Evolutionary conservation across 2,797 vertebrate species (phyloP).

Genomic region (Cyprinella venusta): DNA sequence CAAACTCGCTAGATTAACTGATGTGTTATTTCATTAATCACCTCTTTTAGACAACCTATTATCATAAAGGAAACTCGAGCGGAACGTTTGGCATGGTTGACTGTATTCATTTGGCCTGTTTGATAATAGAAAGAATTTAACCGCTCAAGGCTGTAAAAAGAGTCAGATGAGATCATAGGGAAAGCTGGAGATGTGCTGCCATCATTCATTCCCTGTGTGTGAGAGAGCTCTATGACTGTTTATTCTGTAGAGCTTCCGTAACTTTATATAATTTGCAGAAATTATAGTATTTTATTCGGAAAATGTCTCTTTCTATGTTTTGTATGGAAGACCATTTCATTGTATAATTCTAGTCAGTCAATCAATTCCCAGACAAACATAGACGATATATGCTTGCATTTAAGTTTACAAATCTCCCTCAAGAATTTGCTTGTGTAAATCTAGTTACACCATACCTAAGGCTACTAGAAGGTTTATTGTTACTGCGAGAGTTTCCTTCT

Average conservation of each 20-base stretch:
- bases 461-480: not conserved
- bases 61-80: conserved; percentile 48
- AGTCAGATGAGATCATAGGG: conserved; percentile 18
- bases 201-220: conserved; percentile 32
- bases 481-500: not conserved
- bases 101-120: conserved; percentile 41
- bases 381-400: not conserved
- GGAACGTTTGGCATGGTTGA: conserved; percentile 14
- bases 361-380: not conserved
- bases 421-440: conserved; percentile 3
- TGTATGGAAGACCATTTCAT: not conserved
- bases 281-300: not conserved
- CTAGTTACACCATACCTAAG: not conserved
- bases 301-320: not conserved
- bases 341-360: not conserved
- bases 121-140: conserved; percentile 54
- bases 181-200: conserved; percentile 34
- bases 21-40: conserved; percentile 21
- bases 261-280: not conserved
- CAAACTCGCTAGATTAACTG: conserved; percentile 26
- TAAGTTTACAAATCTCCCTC: not conserved
- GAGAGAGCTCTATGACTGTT: conserved; percentile 18
- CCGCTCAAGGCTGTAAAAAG: conserved; percentile 50
- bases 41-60: conserved; percentile 28
- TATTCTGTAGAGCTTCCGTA: conserved; percentile 11